Base-by-base conservation (phyloP, 2,888 invertebrate genomes). In the Dryocosmus kuriphilus region DNA sequence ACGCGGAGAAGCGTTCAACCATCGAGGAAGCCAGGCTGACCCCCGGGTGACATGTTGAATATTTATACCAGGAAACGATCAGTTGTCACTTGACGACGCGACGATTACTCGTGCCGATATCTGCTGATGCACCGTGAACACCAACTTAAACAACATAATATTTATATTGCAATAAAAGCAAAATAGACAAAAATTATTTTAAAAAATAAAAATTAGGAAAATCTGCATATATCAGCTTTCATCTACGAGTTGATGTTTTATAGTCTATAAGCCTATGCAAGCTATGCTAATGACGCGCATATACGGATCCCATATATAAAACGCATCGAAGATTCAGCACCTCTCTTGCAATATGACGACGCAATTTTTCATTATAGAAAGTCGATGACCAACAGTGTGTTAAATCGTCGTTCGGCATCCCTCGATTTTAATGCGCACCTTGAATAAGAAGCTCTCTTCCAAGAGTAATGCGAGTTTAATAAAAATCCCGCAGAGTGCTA, bases 51-150 rank as follows among this genome's bases (percentile, higher is more conserved):
- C 86, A 80, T 85, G 82, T 85, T 86, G 88, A 88, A 89, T 90
- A 90, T 90, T 89, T 88, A 89, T 88, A 88, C 86, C 85, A 88
- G 87, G 88, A 88, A 89, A 86, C 86, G 86, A 88, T 89, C 85
- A 86, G 84, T 82, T 81, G 84, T 85, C 85, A 85, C 81, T 82
- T 77, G 77, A 77, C 74, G 75, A 76, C 81, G 80, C 74, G 75
- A 76, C 81, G 80, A 80, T 82, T 82, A 79, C 75, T 76, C 75
- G 79, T 67, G 74, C 61, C 80, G 82, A 83, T 85, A 83, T 84
- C 76, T 79, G 62, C 76, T 74, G 62, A 71, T 77, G 77, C 76
- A 74, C 77, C 77, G 79, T 83, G 78, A 77, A 80, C 83, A 82
- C 81, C 78, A 82, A 84, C 77, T 78, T 77, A 74, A 51, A 63